Evolutionary conservation across 1,140 invertebrate genomes (phyloP).

Genomic region (Lepidurus packardi): DNA sequence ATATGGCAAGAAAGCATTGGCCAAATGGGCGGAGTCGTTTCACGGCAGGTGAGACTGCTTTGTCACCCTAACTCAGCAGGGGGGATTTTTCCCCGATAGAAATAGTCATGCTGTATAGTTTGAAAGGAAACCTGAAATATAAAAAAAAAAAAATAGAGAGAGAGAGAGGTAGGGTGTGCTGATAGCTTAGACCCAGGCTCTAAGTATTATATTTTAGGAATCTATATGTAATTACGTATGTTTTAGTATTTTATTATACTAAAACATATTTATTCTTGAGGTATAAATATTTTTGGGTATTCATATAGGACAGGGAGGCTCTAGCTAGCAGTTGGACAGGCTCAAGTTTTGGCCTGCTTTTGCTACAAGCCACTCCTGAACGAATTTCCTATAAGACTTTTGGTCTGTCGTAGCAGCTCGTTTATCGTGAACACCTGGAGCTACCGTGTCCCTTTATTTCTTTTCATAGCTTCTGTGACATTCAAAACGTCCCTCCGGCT

Average conservation of each 20-base stretch:
- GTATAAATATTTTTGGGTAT: too few species aligned
- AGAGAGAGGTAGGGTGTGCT: not conserved
- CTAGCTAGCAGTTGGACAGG: conserved; percentile 2
- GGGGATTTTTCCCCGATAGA: conserved; percentile 18
- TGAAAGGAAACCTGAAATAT: not conserved
- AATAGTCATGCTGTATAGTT: conserved; percentile 22
- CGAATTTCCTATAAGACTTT: conserved; percentile 11
- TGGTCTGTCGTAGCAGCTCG: not conserved
- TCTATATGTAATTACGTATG: not conserved
- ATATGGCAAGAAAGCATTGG: conserved; percentile 10
- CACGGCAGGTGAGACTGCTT: conserved; percentile 20
- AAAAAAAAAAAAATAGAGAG: not conserved
- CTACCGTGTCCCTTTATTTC: conserved; percentile 3
- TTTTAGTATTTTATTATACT: too few species aligned
- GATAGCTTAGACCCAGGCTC: not conserved
- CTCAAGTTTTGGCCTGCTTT: not conserved
- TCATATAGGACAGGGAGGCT: not conserved
- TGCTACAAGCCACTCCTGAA: not conserved
- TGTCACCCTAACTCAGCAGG: conserved; percentile 20
- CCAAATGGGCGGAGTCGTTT: conserved; percentile 12
- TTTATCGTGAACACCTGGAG: conserved; percentile 16
- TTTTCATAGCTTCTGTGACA: conserved; percentile 19
- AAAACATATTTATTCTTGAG: too few species aligned
- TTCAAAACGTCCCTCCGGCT: conserved; percentile 6
- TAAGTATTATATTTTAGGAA: not conserved